Base-by-base conservation (phyloP, 92 coral and sea anemone genomes). In the Nematostella vectensis region DNA sequence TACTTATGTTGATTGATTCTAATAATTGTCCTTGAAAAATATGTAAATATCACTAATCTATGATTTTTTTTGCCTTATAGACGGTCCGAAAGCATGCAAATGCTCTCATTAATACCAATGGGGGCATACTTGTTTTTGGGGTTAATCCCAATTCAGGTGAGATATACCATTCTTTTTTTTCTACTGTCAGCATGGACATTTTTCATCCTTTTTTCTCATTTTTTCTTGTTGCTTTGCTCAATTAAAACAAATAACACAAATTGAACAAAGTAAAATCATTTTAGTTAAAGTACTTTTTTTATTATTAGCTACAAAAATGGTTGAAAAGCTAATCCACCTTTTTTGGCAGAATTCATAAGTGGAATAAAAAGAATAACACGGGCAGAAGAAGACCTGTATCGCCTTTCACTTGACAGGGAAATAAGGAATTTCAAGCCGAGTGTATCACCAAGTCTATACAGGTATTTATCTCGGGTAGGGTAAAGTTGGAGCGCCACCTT, bases 81-180 rank as follows among this genome's bases (percentile, higher is more conserved):
- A 62, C 59, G 3, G 24, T 86, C 1, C 24, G 45, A 13, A 56
- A 47, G 17, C 56, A 62, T 71, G 74, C 59, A 1, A 86, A 81
- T 64, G 95, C 78, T 0, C 47, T 86, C 1, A 9, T 86, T 1
- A 86, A 86, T 54, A 67, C 78, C 2, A 76, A 68, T 27, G 95
- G 95, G 2, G 95, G 95, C 2, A 48, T 86, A 1, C 17, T 86
- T 6, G 85, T 86, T 10, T 81, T 86, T 62, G 95, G 95, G 0
- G 85, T 86, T 6, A 58, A 56, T 0, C 61, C 48, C 0, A 44
- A 55, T 15, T 54, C 38, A 3, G 58, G 72, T 76, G 48, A 18
- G 61, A 2, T 19, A 2, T 26, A 21, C 13, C 11, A 18, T 23
- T 9, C 15, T n/a, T 17, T 18, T 38, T 29, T 11, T 27, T 38